Base-by-base conservation (phyloP, 2,113 vertebrate genomes). In the Beaufortia kweichowensis region DNA sequence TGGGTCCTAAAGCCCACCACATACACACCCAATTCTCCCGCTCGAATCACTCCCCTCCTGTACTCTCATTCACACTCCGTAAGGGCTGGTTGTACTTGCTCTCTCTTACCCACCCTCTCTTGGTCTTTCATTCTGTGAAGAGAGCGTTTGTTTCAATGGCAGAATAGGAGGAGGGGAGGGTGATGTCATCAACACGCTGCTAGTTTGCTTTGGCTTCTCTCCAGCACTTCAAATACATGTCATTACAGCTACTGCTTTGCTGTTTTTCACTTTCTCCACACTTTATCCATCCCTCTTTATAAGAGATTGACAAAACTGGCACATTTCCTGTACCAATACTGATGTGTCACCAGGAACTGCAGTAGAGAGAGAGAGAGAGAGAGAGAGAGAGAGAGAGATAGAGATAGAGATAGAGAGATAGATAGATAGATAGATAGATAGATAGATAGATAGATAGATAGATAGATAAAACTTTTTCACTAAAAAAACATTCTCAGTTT, bases 101-200 rank as follows among this genome's bases (percentile, higher is more conserved):
- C 86, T 81, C 79, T 81, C 46, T 64, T 48, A 82, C 67, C 84
- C 77, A 78, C 75, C 41, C 65, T 68, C 24, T 60, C 41, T 62
- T n/a, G 15, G 48, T 35, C 28, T 73, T 53, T 63, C 24, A 15
- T 57, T 31, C 69, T 79, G 33, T 63, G 62, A 46, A 78, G 85
- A 89, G 77, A 80, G 68, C 2, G 28, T 73, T 81, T 70, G 72
- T 80, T 84, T 84, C 77, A 83, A 73, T 73, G 77, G 82, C 73
- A 71, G 50, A 76, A 33, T n/a, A 73, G 31, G 43, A 35, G 64
- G 41, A 76, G 70, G 50, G 57, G 69, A 74, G 81, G 77, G 65
- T 92, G 90, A 92, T 90, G 91, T 92, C 91, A 92, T 92, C 88
- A 92, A 89, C 88, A 89, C 87, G 89, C 90, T 90, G 89, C 89